These are phyloP conservation scores for Physocephala rufipes DNA, from an alignment of 2,888 invertebrate species.

Conservation along the genomic window DNA sequence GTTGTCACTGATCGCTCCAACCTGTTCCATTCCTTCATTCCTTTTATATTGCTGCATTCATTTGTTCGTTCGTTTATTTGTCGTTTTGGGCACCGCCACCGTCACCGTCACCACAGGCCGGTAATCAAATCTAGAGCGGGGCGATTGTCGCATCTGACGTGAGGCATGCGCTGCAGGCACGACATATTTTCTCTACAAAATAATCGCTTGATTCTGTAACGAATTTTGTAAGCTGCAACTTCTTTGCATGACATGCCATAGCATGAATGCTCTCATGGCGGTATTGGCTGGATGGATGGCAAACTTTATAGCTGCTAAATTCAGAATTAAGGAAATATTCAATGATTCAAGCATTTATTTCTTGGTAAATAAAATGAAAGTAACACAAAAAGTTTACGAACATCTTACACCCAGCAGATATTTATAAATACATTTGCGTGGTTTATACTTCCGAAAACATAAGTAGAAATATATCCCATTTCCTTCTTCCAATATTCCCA, in stretches of 20 bases:
- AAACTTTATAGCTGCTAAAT: constrained; percentile 11
- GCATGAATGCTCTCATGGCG: neutral
- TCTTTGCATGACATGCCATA: constrained; percentile 17
- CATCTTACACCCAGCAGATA: no score
- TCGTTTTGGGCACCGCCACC: neutral
- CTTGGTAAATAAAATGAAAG: no score
- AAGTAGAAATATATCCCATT: no score
- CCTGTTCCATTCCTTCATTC: no score
- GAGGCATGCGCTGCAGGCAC: constrained; percentile 36
- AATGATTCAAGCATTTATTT: constrained; percentile 28
- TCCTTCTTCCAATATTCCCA: no score
- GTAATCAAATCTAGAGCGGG: constrained; percentile 43
- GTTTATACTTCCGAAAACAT: no score
- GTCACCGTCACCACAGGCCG: constrained; percentile 26
- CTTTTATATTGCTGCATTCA: neutral
- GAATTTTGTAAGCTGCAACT: constrained; percentile 10
- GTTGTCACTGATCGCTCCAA: neutral
- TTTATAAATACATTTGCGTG: no score
- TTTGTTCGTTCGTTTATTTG: neutral
- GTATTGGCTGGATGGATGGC: constrained; percentile 6
- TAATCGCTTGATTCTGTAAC: neutral
- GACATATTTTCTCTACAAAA: constrained; percentile 19
- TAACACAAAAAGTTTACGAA: neutral
- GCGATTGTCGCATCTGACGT: constrained; percentile 33
- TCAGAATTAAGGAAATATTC: constrained; percentile 28